These are phyloP conservation scores for Drosophila repletoides DNA, from an alignment of 1,140 invertebrate species.

Conservation along the genomic window DNA sequence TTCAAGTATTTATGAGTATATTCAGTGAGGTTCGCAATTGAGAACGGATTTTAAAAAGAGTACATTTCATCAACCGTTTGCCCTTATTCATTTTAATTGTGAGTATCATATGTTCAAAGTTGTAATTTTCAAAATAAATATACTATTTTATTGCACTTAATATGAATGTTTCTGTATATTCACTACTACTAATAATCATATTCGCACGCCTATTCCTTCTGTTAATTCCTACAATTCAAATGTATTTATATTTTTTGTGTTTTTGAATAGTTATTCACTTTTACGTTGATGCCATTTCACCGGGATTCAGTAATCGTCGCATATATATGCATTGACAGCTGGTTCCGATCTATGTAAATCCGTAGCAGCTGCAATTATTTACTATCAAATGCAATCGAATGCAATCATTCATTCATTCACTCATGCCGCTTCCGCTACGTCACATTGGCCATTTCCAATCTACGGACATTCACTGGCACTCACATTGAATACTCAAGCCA, in stretches of 20 bases:
- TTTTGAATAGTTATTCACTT: not conserved
- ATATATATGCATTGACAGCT: constrained; percentile 8
- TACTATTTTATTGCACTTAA: no score
- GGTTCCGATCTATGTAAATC: constrained; percentile 11
- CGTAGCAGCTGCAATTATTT: constrained; percentile 45
- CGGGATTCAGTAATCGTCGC: not conserved
- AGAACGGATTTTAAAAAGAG: no score
- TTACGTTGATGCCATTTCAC: not conserved
- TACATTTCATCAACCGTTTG: no score
- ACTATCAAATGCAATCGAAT: constrained; percentile 69
- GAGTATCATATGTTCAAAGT: no score
- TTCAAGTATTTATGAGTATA: not conserved
- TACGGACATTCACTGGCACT: not conserved
- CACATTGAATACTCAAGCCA: not conserved
- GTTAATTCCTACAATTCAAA: not conserved
- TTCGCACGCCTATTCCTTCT: no score
- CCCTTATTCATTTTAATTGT: not conserved
- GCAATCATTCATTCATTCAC: constrained; percentile 56
- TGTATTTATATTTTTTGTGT: not conserved
- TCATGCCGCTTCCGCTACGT: constrained; percentile 7
- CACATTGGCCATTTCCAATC: constrained; percentile 18
- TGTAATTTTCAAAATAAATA: no score
- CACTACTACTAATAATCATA: no score
- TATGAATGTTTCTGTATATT: no score
- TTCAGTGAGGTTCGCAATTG: no score